Percentiles rank a stretch among this genome's conserved stretches.
Conservation (phyloP, 2,797 vertebrate species). For the Tarsius wallacei region DNA sequence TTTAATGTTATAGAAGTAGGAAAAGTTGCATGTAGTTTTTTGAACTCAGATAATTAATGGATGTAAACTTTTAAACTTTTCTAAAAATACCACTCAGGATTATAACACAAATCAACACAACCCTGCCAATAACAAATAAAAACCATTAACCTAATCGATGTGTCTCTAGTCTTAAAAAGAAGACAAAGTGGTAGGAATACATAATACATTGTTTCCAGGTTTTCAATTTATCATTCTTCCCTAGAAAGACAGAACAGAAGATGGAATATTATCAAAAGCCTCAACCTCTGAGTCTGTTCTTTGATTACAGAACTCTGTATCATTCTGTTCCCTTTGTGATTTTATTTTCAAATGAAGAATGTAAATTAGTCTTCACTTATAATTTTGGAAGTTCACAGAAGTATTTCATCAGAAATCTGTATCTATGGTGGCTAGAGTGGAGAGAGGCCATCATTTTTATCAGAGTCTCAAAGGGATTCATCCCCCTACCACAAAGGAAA, state of each 20-base stretch:
- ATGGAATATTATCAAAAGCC: not conserved
- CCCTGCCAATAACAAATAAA: not conserved
- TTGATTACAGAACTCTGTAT: not conserved
- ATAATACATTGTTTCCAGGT: not conserved
- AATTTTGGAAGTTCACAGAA: not conserved
- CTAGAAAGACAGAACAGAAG: not conserved
- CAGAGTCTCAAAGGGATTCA: not conserved
- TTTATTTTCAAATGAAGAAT: constrained; percentile 29
- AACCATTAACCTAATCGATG: not conserved
- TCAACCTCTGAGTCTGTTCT: not conserved
- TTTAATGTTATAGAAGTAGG: not conserved
- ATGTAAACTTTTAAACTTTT: not conserved
- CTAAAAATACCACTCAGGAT: not conserved
- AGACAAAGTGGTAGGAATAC: not conserved
- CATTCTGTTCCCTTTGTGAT: not conserved
- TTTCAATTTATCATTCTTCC: not conserved
- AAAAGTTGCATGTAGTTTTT: not conserved
- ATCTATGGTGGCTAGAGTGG: not conserved
- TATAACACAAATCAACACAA: not conserved
- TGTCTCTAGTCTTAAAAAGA: not conserved
- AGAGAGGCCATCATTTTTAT: not conserved
- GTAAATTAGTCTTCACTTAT: not conserved
- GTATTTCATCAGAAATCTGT: not conserved
- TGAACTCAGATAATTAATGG: not conserved
- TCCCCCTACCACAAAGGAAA: not conserved